Evolutionary conservation across 2,797 vertebrate species (phyloP).

Genomic region (Aldrovandia affinis): DNA sequence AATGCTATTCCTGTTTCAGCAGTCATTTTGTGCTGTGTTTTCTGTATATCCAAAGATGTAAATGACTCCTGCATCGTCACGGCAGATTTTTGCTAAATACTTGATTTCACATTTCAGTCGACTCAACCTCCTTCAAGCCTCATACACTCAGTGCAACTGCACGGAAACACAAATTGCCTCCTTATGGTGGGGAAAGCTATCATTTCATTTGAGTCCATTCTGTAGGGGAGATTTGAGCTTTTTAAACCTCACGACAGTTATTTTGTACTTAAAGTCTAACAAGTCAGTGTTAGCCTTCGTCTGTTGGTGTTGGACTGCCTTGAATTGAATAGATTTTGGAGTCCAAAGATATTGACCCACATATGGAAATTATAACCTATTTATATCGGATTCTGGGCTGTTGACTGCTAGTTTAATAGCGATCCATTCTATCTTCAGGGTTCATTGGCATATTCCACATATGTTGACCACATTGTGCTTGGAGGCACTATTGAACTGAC

Average conservation of each 20-base stretch:
- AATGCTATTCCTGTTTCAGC: not conserved
- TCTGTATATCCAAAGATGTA: not conserved
- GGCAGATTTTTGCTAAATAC: not conserved
- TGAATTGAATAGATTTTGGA: conserved; percentile 34
- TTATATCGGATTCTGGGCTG: too few species aligned
- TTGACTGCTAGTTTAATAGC: too few species aligned
- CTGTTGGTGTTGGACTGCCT: not conserved
- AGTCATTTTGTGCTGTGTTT: not conserved
- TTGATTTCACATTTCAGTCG: not conserved
- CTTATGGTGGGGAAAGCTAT: not conserved
- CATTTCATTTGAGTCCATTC: not conserved
- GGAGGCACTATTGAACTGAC: not conserved
- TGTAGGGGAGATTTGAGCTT: not conserved
- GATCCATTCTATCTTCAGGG: not conserved
- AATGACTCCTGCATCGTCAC: not conserved
- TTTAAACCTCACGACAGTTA: not conserved
- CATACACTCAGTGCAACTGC: not conserved
- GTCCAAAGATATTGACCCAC: conserved; percentile 32
- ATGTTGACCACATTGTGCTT: too few species aligned
- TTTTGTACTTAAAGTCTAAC: conserved; percentile 22
- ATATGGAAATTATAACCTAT: conserved; percentile 3
- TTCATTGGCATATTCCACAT: not conserved
- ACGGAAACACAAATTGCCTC: not conserved
- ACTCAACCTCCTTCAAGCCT: not conserved
- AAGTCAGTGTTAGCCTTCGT: not conserved